Evolutionary conservation across 2,797 vertebrate genomes (phyloP), one percentile per base, ranked within the genome.

Genomic region (Dendrocincla tyrannina): DNA sequence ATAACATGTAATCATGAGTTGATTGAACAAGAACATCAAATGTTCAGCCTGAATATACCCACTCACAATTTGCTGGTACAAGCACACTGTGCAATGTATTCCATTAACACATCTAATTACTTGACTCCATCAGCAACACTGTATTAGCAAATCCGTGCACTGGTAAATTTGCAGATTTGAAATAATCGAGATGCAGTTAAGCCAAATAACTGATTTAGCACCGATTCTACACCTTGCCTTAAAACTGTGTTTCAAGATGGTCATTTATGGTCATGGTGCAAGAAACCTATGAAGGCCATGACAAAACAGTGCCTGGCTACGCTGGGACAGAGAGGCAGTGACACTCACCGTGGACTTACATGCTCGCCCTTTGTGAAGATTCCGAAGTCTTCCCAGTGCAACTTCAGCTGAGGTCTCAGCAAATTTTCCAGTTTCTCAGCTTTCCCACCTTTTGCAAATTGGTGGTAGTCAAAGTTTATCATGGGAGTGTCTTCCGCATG

Each of bases 401-500:
- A 95, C 79, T 98, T 93, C 58, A 98, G 53, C 85, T 98, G 98
- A 46, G 98, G 98, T 64, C 97, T 91, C 93, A 98, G 60, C 49
- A 98, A 96, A 69, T 96, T 97, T 94, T 98, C 98, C 93, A 98
- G 83, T 42, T 98, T 98, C 93, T 98, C 98, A 28, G 97, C 93
- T 94, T 98, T 98, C n/a, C 98, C 97, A 50, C 98, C 98, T 97
- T 98, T 98, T 87, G 98, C 97, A 92, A 98, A 97, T 50, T 98
- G 98, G 78, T 98, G 97, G 58, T 97, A 98, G 97, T 98, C 98
- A 94, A 98, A 98, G 89, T 98, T 98, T 81, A 98, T 98, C 98
- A 98, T 98, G 83, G 98, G 98, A 41, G 97, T 98, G 94, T 98
- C 98, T 7, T 73, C 75, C 0, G 97, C 98, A 55, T 98, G 98